phyloP scores from a whole-genome alignment of 2,888 invertebrate species.

The Idaea biselata region DNA sequence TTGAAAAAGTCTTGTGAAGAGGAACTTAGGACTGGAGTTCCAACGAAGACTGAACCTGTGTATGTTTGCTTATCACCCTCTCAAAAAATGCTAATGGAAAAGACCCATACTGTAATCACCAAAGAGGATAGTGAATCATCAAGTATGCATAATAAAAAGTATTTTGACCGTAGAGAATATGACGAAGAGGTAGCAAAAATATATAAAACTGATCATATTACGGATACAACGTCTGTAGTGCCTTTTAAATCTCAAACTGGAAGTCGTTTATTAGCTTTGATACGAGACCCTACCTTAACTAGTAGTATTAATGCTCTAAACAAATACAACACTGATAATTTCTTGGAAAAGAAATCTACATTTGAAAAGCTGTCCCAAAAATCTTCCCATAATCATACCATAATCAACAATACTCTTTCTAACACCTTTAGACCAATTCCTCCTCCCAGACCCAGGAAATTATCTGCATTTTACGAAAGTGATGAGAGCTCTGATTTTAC shows the following conservation, averaged over 20 bases:
- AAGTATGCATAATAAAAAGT: conserved; percentile 84
- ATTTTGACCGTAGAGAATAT: conserved; percentile 81
- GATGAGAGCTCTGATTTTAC: conserved; percentile 70
- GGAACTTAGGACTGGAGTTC: conserved; percentile 81
- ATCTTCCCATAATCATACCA: conserved; percentile 24
- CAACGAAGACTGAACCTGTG: conserved; percentile 80
- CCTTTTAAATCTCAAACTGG: conserved; percentile 78
- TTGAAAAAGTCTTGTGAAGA: conserved; percentile 61
- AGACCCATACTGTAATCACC: conserved; percentile 69
- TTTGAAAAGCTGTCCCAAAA: conserved; percentile 33
- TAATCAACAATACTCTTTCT: conserved; percentile 28
- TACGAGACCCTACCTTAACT: conserved; percentile 75
- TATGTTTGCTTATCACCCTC: conserved; percentile 87
- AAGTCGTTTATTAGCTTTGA: conserved; percentile 82
- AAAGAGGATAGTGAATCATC: conserved; percentile 82
- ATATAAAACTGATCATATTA: conserved; percentile 28
- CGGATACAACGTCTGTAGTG: conserved; percentile 39
- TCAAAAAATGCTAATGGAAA: conserved; percentile 82
- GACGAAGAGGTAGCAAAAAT: conserved; percentile 58
- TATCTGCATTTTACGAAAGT: conserved; percentile 66
- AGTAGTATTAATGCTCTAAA: conserved; percentile 50
- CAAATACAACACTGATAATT: conserved; percentile 42
- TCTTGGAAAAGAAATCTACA: conserved; percentile 34
- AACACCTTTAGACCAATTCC: conserved; percentile 59
- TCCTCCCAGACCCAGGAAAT: conserved; percentile 63